Evolutionary conservation across 2,797 vertebrate genomes (phyloP).

Genomic region (Platalea minor): DNA sequence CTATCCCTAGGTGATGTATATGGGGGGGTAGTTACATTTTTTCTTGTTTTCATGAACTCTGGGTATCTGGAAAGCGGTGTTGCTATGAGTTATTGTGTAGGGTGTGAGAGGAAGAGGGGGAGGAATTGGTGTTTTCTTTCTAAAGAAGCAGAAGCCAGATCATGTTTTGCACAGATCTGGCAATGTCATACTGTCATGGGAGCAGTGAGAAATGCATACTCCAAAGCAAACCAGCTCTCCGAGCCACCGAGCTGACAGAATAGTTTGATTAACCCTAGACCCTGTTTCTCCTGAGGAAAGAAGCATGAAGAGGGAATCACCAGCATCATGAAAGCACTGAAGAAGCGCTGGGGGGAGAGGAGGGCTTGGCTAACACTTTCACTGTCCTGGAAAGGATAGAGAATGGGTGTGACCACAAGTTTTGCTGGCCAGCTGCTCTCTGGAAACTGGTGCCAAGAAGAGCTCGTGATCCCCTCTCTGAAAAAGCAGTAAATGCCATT

Average conservation of each 20-base stretch:
- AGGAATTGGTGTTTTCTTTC: background rate
- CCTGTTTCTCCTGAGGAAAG: background rate
- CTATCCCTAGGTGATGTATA: background rate
- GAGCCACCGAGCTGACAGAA: background rate
- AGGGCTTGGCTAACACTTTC: background rate
- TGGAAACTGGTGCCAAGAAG: background rate
- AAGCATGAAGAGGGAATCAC: background rate
- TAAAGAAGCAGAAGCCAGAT: background rate
- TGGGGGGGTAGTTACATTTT: background rate
- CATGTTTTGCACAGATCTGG: slow-evolving; percentile 2
- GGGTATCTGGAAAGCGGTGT: background rate
- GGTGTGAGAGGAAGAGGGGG: background rate
- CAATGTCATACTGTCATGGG: background rate
- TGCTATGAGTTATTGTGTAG: background rate
- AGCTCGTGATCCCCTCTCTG: background rate
- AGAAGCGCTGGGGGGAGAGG: background rate
- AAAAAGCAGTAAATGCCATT: background rate
- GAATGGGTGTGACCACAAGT: background rate
- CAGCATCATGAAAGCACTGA: background rate
- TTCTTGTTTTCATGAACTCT: background rate
- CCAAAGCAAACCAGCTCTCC: background rate
- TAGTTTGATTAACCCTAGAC: slow-evolving; percentile 25
- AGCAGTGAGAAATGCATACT: background rate
- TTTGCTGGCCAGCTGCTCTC: background rate
- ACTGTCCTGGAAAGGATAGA: background rate